These are phyloP conservation scores for Hemicordylus capensis DNA, from an alignment of 2,113 vertebrate genomes.

Conservation along the genomic window DNA sequence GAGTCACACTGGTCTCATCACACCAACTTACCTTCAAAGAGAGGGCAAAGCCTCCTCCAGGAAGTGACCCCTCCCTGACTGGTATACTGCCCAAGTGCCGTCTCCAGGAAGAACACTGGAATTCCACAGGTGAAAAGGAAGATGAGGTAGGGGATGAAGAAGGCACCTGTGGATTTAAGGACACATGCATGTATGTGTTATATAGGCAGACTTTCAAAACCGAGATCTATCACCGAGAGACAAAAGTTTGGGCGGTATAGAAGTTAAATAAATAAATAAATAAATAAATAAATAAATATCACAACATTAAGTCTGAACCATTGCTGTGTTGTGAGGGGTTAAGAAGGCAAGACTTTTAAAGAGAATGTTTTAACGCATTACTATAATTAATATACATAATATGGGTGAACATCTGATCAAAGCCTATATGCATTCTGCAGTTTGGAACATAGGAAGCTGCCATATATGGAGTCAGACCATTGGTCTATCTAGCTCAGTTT, in stretches of 20 bases:
- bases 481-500: no score
- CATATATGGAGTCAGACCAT: no score
- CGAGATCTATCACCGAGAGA: no score
- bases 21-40: conserved; percentile 88
- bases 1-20: background rate
- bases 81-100: conserved; percentile 90
- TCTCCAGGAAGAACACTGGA: conserved; percentile 91
- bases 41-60: conserved; percentile 91
- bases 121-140: conserved; percentile 95
- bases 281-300: no score
- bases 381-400: background rate
- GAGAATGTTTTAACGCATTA: background rate
- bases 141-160: conserved; percentile 95
- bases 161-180: conserved; percentile 81
- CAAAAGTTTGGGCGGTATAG: no score
- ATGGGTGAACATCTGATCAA: background rate
- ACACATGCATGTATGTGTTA: background rate
- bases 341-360: no score
- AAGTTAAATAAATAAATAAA: no score
- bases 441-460: no score
- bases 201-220: background rate
- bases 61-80: conserved; percentile 89
- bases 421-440: background rate
- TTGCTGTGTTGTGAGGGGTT: no score
- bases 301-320: no score